Base-by-base conservation (phyloP, 2,888 invertebrate genomes). In the Adelognathus sp. region DNA sequence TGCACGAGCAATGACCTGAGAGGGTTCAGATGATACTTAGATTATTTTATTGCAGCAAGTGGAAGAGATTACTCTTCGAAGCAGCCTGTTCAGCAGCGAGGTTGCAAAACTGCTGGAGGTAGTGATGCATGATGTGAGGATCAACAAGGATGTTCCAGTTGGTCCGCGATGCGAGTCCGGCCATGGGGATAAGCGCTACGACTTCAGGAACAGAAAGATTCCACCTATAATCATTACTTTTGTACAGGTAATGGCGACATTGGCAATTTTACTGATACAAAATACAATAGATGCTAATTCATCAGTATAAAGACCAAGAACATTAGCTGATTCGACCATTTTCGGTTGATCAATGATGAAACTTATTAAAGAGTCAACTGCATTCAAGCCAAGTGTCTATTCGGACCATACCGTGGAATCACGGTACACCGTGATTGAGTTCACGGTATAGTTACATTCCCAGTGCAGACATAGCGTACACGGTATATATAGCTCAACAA, bases 31-130 rank as follows among this genome's bases (percentile, higher is more conserved):
- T 31, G 29, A 41, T 54, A 52, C 61, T 24, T 50, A 6, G 27
- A 52, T 33, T 27, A 60, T 1, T 39, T n/a, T 21, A 24, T 83
- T 84, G 76, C 90, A 97, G 97, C 95, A 97, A 91, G 95, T 97
- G 76, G 96, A 97, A 87, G 96, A 97, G 90, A 94, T 97, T 84
- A 95, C 96, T 81, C 94, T 97, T 82, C 95, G 96, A 69, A 97
- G 97, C 89, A 97, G 97, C 92, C 95, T 97, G 88, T 95, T 97
- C 84, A 97, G 97, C 90, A 97, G 97, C 1, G 97, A 97, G 84
- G 96, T 97, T 66, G 96, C 96, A 21, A 97, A 97, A 90, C 91
- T 97, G 11, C 92, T 97, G 2, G 96, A 96, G 2, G 95, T 97
- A 18, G 95, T 96, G n/a, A 95, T 97, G 82, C 94, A 94, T 79